These are phyloP conservation scores for Pagrus major DNA, from an alignment of 2,113 vertebrate species.

Conservation along the genomic window DNA sequence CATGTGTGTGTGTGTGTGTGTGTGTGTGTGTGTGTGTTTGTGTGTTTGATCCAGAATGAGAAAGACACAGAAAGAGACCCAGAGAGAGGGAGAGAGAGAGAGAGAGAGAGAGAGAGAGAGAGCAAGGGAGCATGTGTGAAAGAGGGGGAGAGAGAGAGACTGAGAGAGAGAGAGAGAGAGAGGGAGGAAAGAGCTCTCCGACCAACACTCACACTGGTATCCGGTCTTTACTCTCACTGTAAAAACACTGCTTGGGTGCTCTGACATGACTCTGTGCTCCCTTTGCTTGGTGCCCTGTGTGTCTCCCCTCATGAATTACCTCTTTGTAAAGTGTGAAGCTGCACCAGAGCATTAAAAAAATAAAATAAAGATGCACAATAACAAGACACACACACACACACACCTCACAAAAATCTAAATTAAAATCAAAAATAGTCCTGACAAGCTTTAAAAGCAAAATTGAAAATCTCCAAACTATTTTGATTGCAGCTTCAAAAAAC, in stretches of 20 bases:
- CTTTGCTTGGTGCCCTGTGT: conserved; percentile 41
- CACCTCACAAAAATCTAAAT: neutral
- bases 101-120: conserved; percentile 35
- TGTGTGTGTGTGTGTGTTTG: conserved; percentile 17
- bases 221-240: conserved; percentile 60
- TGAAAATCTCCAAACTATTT: neutral
- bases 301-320: conserved; percentile 47
- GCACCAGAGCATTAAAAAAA: conserved; percentile 7
- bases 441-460: neutral
- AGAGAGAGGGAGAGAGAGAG: too few relatives aligned
- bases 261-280: conserved; percentile 61
- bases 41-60: conserved; percentile 65
- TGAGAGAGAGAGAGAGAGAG: conserved; percentile 33
- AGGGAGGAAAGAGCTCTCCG: conserved; percentile 54
- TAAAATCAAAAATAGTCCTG: neutral
- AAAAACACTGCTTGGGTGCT: conserved; percentile 69
- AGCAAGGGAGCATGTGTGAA: conserved; percentile 39
- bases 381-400: neutral
- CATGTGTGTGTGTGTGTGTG: conserved; percentile 44
- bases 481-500: neutral
- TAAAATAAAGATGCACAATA: conserved; percentile 5
- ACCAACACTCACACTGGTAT: conserved; percentile 63
- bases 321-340: conserved; percentile 49
- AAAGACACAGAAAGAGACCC: conserved; percentile 67
- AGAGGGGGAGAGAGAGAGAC: conserved; percentile 35